phyloP scores from a whole-genome alignment of 2,888 invertebrate genomes.

The Venusia cambrica region DNA sequence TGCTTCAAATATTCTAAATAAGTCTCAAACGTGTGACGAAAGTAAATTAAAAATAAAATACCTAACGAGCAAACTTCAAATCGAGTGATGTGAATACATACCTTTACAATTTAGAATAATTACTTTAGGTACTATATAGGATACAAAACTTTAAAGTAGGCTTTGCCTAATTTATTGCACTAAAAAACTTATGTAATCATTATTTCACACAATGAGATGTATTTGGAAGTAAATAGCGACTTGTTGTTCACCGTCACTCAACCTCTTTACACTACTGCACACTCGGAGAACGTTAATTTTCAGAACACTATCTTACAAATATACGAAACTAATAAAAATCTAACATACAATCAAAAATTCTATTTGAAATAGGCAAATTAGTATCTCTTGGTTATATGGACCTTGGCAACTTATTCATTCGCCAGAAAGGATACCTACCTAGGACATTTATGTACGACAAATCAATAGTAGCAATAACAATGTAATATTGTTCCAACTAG shows the following conservation, averaged over 20 bases:
- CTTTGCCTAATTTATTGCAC: conserved; percentile 80
- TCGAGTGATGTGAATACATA: conserved; percentile 40
- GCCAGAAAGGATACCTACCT: too few relatives aligned
- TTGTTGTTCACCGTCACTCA: conserved; percentile 24
- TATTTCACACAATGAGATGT: conserved; percentile 61
- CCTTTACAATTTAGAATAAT: conserved; percentile 46
- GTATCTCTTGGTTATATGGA: too few relatives aligned
- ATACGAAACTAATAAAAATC: conserved; percentile 2
- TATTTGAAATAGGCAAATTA: conserved; percentile 26
- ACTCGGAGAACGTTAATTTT: conserved; percentile 11
- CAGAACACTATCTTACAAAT: conserved; percentile 2
- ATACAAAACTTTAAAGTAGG: conserved; percentile 73
- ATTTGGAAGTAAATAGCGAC: conserved; percentile 56
- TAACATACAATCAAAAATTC: conserved; percentile 3
- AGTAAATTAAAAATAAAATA: conserved; percentile 29
- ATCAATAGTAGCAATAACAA: too few relatives aligned
- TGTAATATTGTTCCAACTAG: too few relatives aligned
- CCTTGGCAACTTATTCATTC: too few relatives aligned
- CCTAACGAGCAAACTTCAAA: conserved; percentile 31
- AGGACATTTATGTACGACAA: too few relatives aligned
- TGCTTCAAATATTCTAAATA: too few relatives aligned
- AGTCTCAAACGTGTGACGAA: conserved; percentile 37
- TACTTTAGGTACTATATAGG: conserved; percentile 65
- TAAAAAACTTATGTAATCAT: conserved; percentile 69
- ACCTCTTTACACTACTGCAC: conserved; percentile 19